Evolutionary conservation across 2,797 vertebrate genomes (phyloP), one percentile per base, ranked within the genome.

Genomic region (Tachyglossus aculeatus): DNA sequence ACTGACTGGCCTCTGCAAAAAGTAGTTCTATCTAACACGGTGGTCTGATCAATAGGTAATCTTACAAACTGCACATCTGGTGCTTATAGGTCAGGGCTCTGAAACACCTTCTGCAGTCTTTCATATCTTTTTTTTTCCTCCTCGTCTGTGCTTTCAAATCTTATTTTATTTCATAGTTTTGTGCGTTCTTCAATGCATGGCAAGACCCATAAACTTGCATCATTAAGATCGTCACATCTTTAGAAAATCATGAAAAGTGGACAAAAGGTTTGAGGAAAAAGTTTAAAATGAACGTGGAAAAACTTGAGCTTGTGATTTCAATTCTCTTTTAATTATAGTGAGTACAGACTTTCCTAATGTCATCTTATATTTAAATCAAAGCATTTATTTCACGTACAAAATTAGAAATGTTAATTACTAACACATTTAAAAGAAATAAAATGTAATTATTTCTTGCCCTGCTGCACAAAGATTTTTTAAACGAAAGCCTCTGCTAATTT

Each of bases 391-490:
- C 18, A 77, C 48, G 60, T 77, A 80, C 63, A 74, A 77, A 88
- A 77, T 85, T 84, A 83, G 45, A 87, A 87, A 74, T 69, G 36
- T 65, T 89, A 88, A 86, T 85, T 80, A 79, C 43, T 27, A 77
- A 77, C 25, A 53, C 44, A 78, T 80, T 85, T 82, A 82, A 85
- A 69, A 88, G 41, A 85, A 87, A 48, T 77, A 75, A 86, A 84
- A 76, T 37, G 8, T 62, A 75, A 83, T 83, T 84, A 83, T 82
- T 87, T 74, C 53, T 75, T 78, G 48, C 10, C 6, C 48, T 63
- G 39, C 43, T 81, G 69, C 72, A 85, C 51, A 78, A 83, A 88
- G 60, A 76, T 75, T 67, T 85, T 83, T 90, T 80, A 86, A 81
- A 34, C 0, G 51, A 80, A 87, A 80, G 13, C n/a, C 3, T 0